phyloP scores from a whole-genome alignment of 1,140 invertebrate species.

The Tetranychus urticae region DNA sequence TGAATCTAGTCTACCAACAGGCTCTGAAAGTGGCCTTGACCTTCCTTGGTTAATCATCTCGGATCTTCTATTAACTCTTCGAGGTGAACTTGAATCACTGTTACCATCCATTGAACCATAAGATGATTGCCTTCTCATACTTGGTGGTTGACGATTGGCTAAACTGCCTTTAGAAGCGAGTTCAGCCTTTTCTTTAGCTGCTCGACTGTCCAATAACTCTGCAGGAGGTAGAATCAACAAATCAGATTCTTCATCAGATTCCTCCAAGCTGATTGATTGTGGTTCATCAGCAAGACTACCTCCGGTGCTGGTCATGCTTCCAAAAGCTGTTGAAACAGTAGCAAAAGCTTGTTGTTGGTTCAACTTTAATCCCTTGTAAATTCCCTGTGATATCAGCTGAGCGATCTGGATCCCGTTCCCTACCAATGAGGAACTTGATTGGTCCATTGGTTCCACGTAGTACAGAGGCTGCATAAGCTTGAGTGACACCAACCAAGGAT shows the following conservation, averaged over 20 bases:
- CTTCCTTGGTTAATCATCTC: no score
- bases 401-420: constrained; percentile 63
- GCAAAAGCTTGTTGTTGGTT: no score
- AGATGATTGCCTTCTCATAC: constrained; percentile 14
- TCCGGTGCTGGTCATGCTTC: no score
- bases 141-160: constrained; percentile 27
- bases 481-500: constrained; percentile 90
- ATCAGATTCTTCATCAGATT: constrained; percentile 33
- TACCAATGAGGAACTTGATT: constrained; percentile 68
- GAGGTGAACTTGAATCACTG: not conserved
- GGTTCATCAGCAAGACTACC: no score
- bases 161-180: constrained; percentile 40
- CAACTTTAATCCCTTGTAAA: no score
- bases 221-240: constrained; percentile 60
- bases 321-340: no score
- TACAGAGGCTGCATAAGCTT: constrained; percentile 90
- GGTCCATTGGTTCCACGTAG: constrained; percentile 78
- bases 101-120: not conserved
- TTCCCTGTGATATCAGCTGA: constrained; percentile 45
- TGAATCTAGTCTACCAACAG: no score
- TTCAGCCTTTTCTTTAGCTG: constrained; percentile 63
- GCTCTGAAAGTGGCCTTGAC: no score
- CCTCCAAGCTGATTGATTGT: no score
- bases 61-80: not conserved
- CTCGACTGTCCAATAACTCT: constrained; percentile 59